Evolutionary conservation across 2,888 invertebrate genomes (phyloP).

Genomic region (Clostera curtula): DNA sequence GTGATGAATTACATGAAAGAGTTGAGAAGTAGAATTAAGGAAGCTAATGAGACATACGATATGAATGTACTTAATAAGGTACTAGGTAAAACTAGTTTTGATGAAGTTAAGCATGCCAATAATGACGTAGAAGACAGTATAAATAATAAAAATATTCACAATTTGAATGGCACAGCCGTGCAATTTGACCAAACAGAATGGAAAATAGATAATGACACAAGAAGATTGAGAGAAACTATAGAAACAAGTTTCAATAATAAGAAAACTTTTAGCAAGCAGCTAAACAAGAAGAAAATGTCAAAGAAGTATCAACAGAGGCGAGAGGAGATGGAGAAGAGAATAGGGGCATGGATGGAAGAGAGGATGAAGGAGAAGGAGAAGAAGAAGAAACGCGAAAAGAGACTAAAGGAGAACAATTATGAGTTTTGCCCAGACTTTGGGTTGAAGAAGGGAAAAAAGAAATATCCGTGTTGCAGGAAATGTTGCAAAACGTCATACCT

Average conservation of each 20-base stretch:
- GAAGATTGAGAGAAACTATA: too few relatives aligned
- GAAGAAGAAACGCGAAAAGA: not conserved
- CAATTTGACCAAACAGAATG: too few relatives aligned
- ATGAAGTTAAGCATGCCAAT: too few relatives aligned
- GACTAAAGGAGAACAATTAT: conserved; percentile 15
- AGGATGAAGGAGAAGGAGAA: conserved; percentile 23
- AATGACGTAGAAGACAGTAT: too few relatives aligned
- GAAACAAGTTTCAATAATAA: too few relatives aligned
- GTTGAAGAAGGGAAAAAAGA: conserved; percentile 5
- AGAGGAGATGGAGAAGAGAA: conserved; percentile 21
- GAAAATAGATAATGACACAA: too few relatives aligned
- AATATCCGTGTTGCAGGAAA: conserved; percentile 46
- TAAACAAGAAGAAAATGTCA: conserved; percentile 7
- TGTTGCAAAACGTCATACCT: conserved; percentile 49
- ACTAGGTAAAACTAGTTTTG: too few relatives aligned
- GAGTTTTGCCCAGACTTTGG: conserved; percentile 24
- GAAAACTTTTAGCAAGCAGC: conserved; percentile 9
- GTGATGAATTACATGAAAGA: conserved; percentile 30
- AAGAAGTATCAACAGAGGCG: not conserved
- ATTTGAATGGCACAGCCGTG: too few relatives aligned
- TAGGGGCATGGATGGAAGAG: conserved; percentile 31
- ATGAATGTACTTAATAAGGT: too few relatives aligned
- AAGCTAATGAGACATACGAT: conserved; percentile 21
- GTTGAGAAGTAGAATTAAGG: conserved; percentile 29
- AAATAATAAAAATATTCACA: too few relatives aligned